phyloP scores from a whole-genome alignment of 2,113 vertebrate genomes.

The Poeciliopsis occidentalis region DNA sequence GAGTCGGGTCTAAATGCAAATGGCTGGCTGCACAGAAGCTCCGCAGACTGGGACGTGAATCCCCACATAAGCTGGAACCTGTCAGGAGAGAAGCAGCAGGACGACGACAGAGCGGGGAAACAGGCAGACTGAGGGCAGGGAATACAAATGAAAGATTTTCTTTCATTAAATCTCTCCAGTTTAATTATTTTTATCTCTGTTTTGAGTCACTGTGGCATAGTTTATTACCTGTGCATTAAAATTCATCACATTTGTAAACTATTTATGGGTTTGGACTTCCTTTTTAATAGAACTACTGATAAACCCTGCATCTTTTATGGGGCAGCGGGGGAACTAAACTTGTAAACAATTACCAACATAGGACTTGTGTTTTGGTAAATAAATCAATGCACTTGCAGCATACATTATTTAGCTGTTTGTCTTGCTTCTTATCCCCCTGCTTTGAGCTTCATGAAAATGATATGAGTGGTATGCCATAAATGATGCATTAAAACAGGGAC shows the following conservation, averaged over 20 bases:
- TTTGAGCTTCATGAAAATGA: slow-evolving; percentile 28
- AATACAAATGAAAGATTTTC: slow-evolving; percentile 31
- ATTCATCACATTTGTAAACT: slow-evolving; percentile 23
- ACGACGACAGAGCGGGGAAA: slow-evolving; percentile 16
- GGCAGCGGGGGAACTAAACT: slow-evolving; percentile 25
- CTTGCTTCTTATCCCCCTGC: slow-evolving; percentile 18
- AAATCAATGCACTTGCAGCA: slow-evolving; percentile 44
- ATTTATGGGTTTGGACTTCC: slow-evolving; percentile 45
- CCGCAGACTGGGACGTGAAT: slow-evolving; percentile 47
- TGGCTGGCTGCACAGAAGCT: slow-evolving; percentile 51
- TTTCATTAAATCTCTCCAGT: slow-evolving; percentile 25
- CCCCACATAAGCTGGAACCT: slow-evolving; percentile 33
- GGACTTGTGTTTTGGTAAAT: slow-evolving; percentile 55
- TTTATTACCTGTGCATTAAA: slow-evolving; percentile 26
- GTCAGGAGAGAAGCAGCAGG: slow-evolving; percentile 25
- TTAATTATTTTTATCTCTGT: background rate
- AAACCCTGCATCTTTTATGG: slow-evolving; percentile 10
- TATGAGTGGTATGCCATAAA: slow-evolving; percentile 37
- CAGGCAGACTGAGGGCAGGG: slow-evolving; percentile 17
- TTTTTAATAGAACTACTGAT: slow-evolving; percentile 18
- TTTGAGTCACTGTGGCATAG: slow-evolving; percentile 14
- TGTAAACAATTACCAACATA: slow-evolving; percentile 53
- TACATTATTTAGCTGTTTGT: slow-evolving; percentile 59
- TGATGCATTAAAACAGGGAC: slow-evolving; percentile 30
- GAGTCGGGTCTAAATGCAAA: slow-evolving; percentile 21